Evolutionary conservation across 37 sponge, comb jelly and placozoan genomes (phyloP), one percentile per base, ranked within the genome.

Genomic region (Ianthella basta): DNA sequence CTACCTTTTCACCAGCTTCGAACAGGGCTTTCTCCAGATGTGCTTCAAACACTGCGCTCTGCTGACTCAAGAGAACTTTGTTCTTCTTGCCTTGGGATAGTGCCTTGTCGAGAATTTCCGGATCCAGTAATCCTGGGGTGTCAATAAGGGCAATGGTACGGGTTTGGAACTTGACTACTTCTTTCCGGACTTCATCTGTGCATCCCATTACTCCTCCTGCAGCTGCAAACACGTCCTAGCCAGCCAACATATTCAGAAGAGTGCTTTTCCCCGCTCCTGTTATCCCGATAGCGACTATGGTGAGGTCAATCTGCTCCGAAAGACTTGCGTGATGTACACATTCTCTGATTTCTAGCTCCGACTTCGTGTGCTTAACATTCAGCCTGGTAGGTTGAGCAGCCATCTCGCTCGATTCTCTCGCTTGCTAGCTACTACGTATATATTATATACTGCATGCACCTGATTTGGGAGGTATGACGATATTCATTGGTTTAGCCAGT

Each of bases 221-320:
- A 20, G 40, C 23, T 29, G 32, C 36, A 29, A 72, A 72, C 19
- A 23, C 32, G 18, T 20, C 14, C 23, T 23, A 20, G 35, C 36
- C 38, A 8, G 36, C 5, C 19, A 72, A 37, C 16, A 72, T 37
- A 19, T 72, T 72, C 13, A 33, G 40, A 72, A 72, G 30, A 13
- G 73, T 34, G 19, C 73, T 72, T 40, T 72, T 72, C 36, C 73
- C 73, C 14, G 30, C 37, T 20, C 73, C 73, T 8, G 73, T 72
- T 13, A 72, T 40, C 10, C 73, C 73, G 14, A 72, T 40, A 37
- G 66, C 66, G 23, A 64, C 27, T 30, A 64, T 29, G 12, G 66
- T 30, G 12, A 24, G 14, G 23, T 64, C 66, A 64, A 29, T 64
- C 23, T 64, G 29, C 14, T 64, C 27, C 66, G 27, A 16, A 29